Evolutionary conservation across 2,113 vertebrate genomes (phyloP).

Genomic region (Petrocephalus zakoni): DNA sequence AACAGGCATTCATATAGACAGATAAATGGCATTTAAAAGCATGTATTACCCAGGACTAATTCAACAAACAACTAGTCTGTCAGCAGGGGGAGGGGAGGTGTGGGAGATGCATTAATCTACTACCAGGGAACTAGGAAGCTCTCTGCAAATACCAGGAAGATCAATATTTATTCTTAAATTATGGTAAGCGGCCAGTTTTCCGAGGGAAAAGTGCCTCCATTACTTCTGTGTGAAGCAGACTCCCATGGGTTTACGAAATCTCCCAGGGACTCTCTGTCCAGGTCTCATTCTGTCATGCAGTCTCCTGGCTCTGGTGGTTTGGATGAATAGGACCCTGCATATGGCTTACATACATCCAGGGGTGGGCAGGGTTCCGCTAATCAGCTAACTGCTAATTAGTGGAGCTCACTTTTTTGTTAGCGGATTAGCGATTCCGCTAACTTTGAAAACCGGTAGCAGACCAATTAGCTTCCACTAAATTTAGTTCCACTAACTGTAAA

Average conservation of each 20-base stretch:
- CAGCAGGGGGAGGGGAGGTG: neutral
- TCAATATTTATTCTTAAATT: slow-evolving; percentile 10
- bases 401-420: neutral
- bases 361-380: neutral
- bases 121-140: neutral
- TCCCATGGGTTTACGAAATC: neutral
- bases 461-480: neutral
- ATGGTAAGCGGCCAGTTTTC: neutral
- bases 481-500: neutral
- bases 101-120: neutral
- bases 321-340: neutral
- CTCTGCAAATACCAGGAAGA: neutral
- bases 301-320: neutral
- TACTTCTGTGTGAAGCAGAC: neutral
- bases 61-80: neutral
- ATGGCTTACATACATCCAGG: neutral
- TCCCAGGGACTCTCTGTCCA: neutral
- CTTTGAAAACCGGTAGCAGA: neutral
- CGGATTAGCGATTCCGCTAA: neutral
- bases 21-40: neutral
- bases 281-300: neutral
- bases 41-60: neutral
- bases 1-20: neutral
- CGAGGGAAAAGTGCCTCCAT: neutral
- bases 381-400: neutral